phyloP scores from a whole-genome alignment of 2,888 invertebrate genomes.

The Aelia acuminata region DNA sequence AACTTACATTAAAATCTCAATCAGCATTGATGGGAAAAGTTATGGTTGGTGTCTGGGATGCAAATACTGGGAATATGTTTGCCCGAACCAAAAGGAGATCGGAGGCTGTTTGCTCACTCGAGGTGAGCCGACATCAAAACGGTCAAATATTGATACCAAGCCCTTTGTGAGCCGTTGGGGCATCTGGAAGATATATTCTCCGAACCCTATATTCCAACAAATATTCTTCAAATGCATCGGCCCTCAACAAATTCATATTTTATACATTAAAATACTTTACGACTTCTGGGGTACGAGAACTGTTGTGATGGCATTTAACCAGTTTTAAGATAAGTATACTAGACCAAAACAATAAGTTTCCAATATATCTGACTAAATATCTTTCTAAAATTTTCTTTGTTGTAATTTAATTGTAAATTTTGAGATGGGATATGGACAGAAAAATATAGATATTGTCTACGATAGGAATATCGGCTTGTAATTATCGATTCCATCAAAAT shows the following conservation, averaged over 20 bases:
- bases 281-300: too few relatives aligned
- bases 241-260: neutral
- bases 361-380: too few relatives aligned
- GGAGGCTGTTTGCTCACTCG: neutral
- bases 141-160: conserved; percentile 13
- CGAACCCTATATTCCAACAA: neutral
- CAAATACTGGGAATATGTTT: neutral
- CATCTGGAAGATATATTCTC: neutral
- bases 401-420: too few relatives aligned
- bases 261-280: neutral
- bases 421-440: too few relatives aligned
- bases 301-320: too few relatives aligned
- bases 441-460: too few relatives aligned
- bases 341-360: too few relatives aligned
- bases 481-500: too few relatives aligned
- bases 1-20: neutral
- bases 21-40: neutral
- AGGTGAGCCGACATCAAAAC: conserved; percentile 1
- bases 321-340: too few relatives aligned
- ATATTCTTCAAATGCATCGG: neutral
- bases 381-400: too few relatives aligned
- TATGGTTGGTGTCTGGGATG: neutral
- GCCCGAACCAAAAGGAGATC: neutral
- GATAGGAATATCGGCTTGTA: too few relatives aligned
- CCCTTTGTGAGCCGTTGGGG: conserved; percentile 22